Evolutionary conservation across 2,888 invertebrate species (phyloP).

Genomic region (Atethmia centrago): DNA sequence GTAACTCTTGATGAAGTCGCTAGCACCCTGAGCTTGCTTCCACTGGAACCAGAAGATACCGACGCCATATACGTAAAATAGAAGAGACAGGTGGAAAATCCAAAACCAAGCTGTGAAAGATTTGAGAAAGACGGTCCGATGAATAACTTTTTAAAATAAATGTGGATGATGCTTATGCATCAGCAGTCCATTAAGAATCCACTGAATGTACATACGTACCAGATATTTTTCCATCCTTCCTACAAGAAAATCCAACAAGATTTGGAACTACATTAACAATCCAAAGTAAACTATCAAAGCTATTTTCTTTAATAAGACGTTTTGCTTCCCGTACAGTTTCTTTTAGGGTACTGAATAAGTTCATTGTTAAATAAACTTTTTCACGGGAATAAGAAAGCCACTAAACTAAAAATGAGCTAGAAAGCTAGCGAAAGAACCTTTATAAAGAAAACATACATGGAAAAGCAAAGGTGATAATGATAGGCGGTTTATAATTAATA

Average conservation of each 20-base stretch:
- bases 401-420: background rate
- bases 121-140: background rate
- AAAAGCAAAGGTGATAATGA: slow-evolving; percentile 29
- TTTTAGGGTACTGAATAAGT: slow-evolving; percentile 53
- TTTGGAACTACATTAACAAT: slow-evolving; percentile 76
- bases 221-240: slow-evolving; percentile 67
- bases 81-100: slow-evolving; percentile 74
- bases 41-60: slow-evolving; percentile 77
- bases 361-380: slow-evolving; percentile 50
- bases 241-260: slow-evolving; percentile 75
- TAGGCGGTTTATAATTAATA: slow-evolving; percentile 27
- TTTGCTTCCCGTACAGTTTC: slow-evolving; percentile 56
- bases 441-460: background rate
- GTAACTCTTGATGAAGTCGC: slow-evolving; percentile 78
- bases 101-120: slow-evolving; percentile 76
- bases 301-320: slow-evolving; percentile 67
- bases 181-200: background rate
- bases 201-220: slow-evolving; percentile 61
- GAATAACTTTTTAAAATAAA: no score
- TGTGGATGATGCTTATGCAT: no score
- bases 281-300: slow-evolving; percentile 75
- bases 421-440: background rate
- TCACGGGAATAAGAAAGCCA: background rate
- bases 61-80: slow-evolving; percentile 78
- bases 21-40: slow-evolving; percentile 70